Evolutionary conservation across 2,888 invertebrate species (phyloP).

Genomic region (Eupithecia exiguata): DNA sequence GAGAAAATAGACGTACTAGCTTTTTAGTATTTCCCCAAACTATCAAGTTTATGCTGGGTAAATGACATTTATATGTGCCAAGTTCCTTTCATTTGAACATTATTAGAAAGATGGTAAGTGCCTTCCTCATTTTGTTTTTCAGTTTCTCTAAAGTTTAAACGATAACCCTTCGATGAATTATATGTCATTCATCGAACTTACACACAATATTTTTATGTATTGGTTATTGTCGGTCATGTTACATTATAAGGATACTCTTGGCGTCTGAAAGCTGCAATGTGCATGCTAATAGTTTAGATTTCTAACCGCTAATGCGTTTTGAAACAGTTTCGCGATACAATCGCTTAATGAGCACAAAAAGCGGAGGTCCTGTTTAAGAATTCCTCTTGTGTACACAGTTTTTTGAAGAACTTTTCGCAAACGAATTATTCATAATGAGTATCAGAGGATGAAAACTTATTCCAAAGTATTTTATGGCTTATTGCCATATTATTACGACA

Average conservation of each 20-base stretch:
- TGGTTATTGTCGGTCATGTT: no score
- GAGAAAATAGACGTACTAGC: conserved; percentile 53
- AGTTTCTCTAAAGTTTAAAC: no score
- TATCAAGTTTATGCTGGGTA: conserved; percentile 44
- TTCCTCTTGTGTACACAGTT: conserved; percentile 76
- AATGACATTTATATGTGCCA: conserved; percentile 28
- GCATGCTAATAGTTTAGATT: conserved; percentile 45
- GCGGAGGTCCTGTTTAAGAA: conserved; percentile 67
- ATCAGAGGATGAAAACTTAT: conserved; percentile 57
- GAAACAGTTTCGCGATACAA: conserved; percentile 53
- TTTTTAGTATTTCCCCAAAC: conserved; percentile 41
- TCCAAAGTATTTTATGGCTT: conserved; percentile 71
- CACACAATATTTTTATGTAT: no score
- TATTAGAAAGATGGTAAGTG: background rate
- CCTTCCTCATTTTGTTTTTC: background rate
- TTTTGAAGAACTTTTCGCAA: conserved; percentile 71
- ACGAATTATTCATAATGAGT: conserved; percentile 78
- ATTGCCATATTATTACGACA: conserved; percentile 66
- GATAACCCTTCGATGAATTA: no score
- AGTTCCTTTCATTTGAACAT: background rate
- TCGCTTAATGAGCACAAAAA: conserved; percentile 63
- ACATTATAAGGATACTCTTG: background rate
- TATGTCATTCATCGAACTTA: no score
- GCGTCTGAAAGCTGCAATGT: conserved; percentile 14
- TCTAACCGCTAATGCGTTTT: conserved; percentile 52